phyloP scores from a whole-genome alignment of 2,113 vertebrate genomes.

The Notechis scutatus region DNA sequence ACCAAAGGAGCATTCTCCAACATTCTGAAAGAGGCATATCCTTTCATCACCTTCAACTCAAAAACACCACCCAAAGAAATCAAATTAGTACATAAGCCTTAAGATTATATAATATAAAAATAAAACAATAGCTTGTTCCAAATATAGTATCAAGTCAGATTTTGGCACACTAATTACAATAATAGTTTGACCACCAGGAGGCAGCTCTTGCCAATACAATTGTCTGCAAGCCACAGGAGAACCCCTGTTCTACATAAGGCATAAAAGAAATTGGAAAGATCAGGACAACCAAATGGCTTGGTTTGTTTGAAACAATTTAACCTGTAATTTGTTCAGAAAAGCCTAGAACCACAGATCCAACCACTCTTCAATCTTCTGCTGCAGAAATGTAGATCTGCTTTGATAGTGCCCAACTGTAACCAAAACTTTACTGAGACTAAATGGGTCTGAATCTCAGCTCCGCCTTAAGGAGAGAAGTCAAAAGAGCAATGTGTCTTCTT shows the following conservation, averaged over 20 bases:
- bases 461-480: background rate
- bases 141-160: background rate
- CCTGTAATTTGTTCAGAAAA: background rate
- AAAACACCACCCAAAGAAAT: background rate
- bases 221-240: no score
- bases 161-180: background rate
- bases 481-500: background rate
- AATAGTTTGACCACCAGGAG: slow-evolving; percentile 40
- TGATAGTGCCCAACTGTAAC: background rate
- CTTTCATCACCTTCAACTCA: background rate
- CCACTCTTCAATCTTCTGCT: background rate
- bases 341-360: background rate
- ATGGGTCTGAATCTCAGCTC: background rate
- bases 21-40: background rate
- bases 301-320: background rate
- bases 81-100: background rate
- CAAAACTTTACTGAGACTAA: background rate
- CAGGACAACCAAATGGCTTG: background rate
- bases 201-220: slow-evolving; percentile 35
- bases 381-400: background rate
- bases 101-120: background rate
- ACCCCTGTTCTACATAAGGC: background rate
- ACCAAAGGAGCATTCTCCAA: background rate
- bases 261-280: background rate
- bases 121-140: background rate